Evolutionary conservation across 2,113 vertebrate species (phyloP), one percentile per base, ranked within the genome.

Genomic region (Colistium nudipinnis): DNA sequence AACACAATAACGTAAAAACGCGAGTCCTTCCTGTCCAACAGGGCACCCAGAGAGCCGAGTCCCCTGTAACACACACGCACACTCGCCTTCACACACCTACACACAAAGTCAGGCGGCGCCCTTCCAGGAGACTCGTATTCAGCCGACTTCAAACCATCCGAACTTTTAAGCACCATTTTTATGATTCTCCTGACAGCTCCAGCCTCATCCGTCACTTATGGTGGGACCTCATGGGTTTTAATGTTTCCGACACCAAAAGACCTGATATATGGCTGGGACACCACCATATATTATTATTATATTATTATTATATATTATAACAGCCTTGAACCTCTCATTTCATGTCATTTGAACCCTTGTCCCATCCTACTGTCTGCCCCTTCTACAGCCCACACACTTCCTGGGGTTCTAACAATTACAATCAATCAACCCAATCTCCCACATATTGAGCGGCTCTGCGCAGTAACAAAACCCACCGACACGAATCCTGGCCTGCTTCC

Each of bases 381-480:
- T 16, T 27, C 22, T n/a, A n/a, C n/a, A n/a, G n/a, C n/a, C n/a
- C n/a, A n/a, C n/a, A n/a, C 3, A 1, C 71, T 49, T 62, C 69
- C 65, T 60, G 68, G 20, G 68, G 45, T 63, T 43, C 60, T 59
- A 71, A 51, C 74, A 73, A 66, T 66, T 72, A 41, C 65, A 81
- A 82, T 81, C 66, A 78, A 75, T 86, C 74, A 64, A n/a, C n/a
- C 73, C 62, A 77, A 62, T 81, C 74, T 71, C 66, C 43, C 62
- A 20, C 13, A n/a, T 55, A 83, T 86, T 17, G 74, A 81, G 55
- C 54, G 2, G 45, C 54, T 45, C 49, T 62, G 52, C 39, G 64
- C 73, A 65, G 62, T 45, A 69, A 62, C 78, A 77, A 66, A 74
- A 67, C 72, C 78, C 31, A 68, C 60, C 59, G 8, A 22, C 43